Conservation (phyloP, 1,140 invertebrate genomes). For the Aphelenchoides avenae region DNA sequence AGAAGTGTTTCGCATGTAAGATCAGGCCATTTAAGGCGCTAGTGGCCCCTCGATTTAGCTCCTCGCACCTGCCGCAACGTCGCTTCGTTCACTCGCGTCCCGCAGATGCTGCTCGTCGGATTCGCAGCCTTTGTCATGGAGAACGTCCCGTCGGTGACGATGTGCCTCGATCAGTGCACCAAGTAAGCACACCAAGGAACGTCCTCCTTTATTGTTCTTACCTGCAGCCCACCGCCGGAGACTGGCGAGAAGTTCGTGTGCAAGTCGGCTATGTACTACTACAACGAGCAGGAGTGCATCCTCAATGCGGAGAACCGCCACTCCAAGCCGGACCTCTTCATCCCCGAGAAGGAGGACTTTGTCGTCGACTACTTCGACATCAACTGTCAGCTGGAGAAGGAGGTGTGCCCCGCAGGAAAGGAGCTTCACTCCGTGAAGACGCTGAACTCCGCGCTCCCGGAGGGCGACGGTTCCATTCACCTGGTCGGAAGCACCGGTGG, state of each 20-base stretch:
- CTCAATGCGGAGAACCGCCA: conserved; percentile 55
- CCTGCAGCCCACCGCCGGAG: conserved; percentile 55
- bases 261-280: conserved; percentile 59
- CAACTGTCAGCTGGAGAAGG: conserved; percentile 52
- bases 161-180: conserved; percentile 59
- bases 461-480: conserved; percentile 53
- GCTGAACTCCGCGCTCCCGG: conserved; percentile 54
- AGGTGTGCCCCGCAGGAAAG: conserved; percentile 49
- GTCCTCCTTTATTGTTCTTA: background rate
- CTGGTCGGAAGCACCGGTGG: conserved; percentile 44
- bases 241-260: conserved; percentile 58
- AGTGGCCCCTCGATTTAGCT: too few species aligned
- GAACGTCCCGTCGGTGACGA: conserved; percentile 59
- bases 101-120: conserved; percentile 58
- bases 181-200: conserved; percentile 40
- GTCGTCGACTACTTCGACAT: conserved; percentile 59
- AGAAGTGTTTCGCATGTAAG: conserved; percentile 59
- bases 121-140: conserved; percentile 60
- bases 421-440: conserved; percentile 42
- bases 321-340: conserved; percentile 58
- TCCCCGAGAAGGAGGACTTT: conserved; percentile 58
- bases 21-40: too few species aligned
- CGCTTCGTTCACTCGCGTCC: conserved; percentile 56
- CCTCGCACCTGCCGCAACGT: conserved; percentile 57
- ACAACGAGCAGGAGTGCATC: conserved; percentile 59